Percentiles rank a stretch among this genome's conserved stretches.
Conservation (phyloP, 2,888 invertebrate genomes). For the Melitaea athalia region DNA sequence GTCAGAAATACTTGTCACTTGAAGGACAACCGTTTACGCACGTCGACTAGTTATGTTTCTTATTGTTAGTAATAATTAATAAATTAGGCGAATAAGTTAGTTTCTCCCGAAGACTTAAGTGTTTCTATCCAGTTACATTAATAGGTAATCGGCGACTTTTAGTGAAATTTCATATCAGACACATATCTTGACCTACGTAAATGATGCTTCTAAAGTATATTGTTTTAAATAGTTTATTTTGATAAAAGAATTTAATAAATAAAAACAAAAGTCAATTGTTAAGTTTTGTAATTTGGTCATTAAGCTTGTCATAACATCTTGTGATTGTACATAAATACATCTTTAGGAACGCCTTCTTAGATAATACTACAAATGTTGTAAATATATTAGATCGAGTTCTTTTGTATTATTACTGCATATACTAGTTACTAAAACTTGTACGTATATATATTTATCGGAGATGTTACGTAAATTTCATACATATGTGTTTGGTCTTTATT, state of each 20-base stretch:
- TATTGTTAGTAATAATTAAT: conserved; percentile 3
- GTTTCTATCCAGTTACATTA: conserved; percentile 40
- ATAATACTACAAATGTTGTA: conserved; percentile 52
- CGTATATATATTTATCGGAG: conserved; percentile 33
- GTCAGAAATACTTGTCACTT: conserved; percentile 22
- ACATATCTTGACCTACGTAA: conserved; percentile 53
- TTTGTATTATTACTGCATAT: conserved; percentile 32
- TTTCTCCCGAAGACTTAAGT: conserved; percentile 20
- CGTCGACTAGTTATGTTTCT: conserved; percentile 27
- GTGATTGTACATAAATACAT: conserved; percentile 46
- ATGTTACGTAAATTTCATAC: conserved; percentile 35
- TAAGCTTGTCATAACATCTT: conserved; percentile 37
- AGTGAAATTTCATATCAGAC: conserved; percentile 47
- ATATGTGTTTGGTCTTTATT: conserved; percentile 37
- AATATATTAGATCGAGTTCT: conserved; percentile 47
- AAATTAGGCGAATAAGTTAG: conserved; percentile 14
- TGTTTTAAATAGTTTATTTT: conserved; percentile 27
- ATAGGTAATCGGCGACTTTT: conserved; percentile 31
- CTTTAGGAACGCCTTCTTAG: conserved; percentile 77
- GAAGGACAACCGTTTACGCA: conserved; percentile 30
- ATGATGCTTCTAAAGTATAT: conserved; percentile 20
- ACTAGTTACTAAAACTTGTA: conserved; percentile 34
- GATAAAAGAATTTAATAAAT: conserved; percentile 15
- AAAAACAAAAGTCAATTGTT: conserved; percentile 21
- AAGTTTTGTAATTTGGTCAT: conserved; percentile 23